Percentiles rank a stretch among this genome's conserved stretches.
Evolutionary conservation across 2,888 invertebrate genomes (phyloP).

Genomic region (Athalia cordata): DNA sequence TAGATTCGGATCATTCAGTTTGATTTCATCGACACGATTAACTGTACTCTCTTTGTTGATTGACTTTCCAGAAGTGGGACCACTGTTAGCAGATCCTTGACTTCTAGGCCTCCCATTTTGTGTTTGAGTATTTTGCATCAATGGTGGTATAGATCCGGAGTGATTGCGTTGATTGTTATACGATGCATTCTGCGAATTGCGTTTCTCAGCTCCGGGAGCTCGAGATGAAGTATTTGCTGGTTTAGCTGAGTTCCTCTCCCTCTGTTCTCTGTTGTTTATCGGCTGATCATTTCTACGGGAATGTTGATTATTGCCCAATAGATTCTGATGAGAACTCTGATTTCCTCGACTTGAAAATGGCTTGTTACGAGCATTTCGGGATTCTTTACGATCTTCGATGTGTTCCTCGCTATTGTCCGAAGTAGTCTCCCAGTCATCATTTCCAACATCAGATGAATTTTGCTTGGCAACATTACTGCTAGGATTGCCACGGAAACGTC

Average conservation of each 20-base stretch:
- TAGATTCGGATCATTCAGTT: slow-evolving; percentile 75
- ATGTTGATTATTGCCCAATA: slow-evolving; percentile 50
- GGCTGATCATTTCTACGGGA: slow-evolving; percentile 62
- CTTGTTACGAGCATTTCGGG: slow-evolving; percentile 64
- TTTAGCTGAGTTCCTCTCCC: slow-evolving; percentile 66
- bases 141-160: slow-evolving; percentile 65
- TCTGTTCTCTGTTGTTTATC: slow-evolving; percentile 56
- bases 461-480: slow-evolving; percentile 62
- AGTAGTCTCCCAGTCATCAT: slow-evolving; percentile 87
- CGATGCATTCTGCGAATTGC: slow-evolving; percentile 61
- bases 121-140: slow-evolving; percentile 63
- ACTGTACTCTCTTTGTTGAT: slow-evolving; percentile 71
- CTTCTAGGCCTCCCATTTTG: slow-evolving; percentile 67
- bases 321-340: slow-evolving; percentile 54
- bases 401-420: slow-evolving; percentile 86
- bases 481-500: slow-evolving; percentile 61
- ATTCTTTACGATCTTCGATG: slow-evolving; percentile 69
- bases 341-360: slow-evolving; percentile 61
- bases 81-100: slow-evolving; percentile 66
- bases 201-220: slow-evolving; percentile 68
- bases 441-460: slow-evolving; percentile 74
- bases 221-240: slow-evolving; percentile 60
- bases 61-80: slow-evolving; percentile 56
- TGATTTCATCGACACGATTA: slow-evolving; percentile 76
- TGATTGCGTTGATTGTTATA: slow-evolving; percentile 67